Evolutionary conservation across 92 coral and sea anemone genomes (phyloP).

Genomic region (Isaurus tuberculatus): DNA sequence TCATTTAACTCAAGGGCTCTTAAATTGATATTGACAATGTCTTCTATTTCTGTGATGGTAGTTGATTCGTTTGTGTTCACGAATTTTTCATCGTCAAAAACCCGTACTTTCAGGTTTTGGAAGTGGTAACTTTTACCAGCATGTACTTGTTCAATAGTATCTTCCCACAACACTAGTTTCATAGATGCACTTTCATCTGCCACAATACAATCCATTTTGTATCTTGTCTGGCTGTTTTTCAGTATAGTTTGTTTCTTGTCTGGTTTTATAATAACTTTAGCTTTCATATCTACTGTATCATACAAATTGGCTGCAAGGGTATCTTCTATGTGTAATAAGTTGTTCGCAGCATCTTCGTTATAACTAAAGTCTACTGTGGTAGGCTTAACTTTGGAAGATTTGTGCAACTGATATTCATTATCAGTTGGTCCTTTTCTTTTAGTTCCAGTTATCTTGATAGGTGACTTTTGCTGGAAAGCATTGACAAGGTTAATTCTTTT

Average conservation of each 20-base stretch:
- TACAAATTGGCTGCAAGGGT: slow-evolving; percentile 14
- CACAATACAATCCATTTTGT: slow-evolving; percentile 58
- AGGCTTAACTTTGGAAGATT: slow-evolving; percentile 14
- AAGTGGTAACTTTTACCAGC: slow-evolving; percentile 62
- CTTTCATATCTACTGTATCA: slow-evolving; percentile 9
- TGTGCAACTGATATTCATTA: slow-evolving; percentile 19
- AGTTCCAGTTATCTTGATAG: slow-evolving; percentile 30
- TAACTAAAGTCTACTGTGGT: slow-evolving; percentile 11
- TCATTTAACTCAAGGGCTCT: slow-evolving; percentile 56
- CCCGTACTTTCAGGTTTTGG: slow-evolving; percentile 55
- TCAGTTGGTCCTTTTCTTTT: slow-evolving; percentile 10
- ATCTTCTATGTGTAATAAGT: neutral
- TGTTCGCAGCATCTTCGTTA: slow-evolving; percentile 8
- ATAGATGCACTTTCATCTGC: slow-evolving; percentile 60
- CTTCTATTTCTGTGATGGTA: slow-evolving; percentile 60
- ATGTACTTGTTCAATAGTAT: slow-evolving; percentile 48
- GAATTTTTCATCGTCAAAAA: slow-evolving; percentile 58
- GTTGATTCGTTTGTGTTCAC: slow-evolving; percentile 67
- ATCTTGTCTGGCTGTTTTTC: slow-evolving; percentile 47
- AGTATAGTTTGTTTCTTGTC: neutral
- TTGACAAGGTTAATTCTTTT: slow-evolving; percentile 48
- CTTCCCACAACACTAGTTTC: slow-evolving; percentile 67
- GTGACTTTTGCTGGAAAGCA: slow-evolving; percentile 43
- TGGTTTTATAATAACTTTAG: slow-evolving; percentile 11
- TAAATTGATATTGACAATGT: slow-evolving; percentile 57